These are phyloP conservation scores for Pachyramphus minor DNA, from an alignment of 2,113 vertebrate genomes.

Conservation along the genomic window DNA sequence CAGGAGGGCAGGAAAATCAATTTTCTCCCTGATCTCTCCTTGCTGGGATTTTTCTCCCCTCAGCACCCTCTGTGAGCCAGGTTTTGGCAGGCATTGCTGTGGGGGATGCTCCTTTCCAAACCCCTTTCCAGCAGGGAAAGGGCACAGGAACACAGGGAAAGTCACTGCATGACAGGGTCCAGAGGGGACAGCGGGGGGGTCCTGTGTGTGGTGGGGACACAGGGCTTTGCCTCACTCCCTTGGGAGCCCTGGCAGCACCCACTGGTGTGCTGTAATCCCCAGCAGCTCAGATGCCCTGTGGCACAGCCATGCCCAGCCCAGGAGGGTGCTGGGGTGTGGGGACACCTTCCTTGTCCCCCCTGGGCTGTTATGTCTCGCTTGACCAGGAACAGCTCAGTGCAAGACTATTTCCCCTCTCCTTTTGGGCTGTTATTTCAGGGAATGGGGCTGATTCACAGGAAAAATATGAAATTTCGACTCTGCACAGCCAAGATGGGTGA, in stretches of 20 bases:
- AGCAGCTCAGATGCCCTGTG: background rate
- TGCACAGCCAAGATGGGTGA: slow-evolving; percentile 37
- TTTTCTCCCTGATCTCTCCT: accelerated
- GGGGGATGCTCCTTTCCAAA: background rate
- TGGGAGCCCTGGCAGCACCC: background rate
- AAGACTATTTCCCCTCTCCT: slow-evolving; percentile 38
- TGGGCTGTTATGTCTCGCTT: background rate
- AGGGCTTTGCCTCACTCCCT: background rate
- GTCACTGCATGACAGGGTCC: accelerated
- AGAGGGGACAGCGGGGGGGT: accelerated
- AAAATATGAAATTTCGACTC: slow-evolving; percentile 62
- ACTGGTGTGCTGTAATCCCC: background rate
- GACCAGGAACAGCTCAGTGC: background rate
- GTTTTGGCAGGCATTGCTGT: background rate
- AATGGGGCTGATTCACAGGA: slow-evolving; percentile 60
- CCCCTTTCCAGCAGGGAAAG: background rate
- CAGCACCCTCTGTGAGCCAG: accelerated
- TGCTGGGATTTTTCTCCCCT: background rate
- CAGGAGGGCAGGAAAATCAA: background rate
- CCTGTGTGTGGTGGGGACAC: accelerated
- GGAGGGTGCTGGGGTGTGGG: background rate
- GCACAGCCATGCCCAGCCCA: background rate
- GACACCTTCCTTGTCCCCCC: background rate
- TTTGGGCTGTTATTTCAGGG: slow-evolving; percentile 47
- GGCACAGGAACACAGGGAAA: background rate